Evolutionary conservation across 1,140 invertebrate genomes (phyloP).

Genomic region (Achatina immaculata): DNA sequence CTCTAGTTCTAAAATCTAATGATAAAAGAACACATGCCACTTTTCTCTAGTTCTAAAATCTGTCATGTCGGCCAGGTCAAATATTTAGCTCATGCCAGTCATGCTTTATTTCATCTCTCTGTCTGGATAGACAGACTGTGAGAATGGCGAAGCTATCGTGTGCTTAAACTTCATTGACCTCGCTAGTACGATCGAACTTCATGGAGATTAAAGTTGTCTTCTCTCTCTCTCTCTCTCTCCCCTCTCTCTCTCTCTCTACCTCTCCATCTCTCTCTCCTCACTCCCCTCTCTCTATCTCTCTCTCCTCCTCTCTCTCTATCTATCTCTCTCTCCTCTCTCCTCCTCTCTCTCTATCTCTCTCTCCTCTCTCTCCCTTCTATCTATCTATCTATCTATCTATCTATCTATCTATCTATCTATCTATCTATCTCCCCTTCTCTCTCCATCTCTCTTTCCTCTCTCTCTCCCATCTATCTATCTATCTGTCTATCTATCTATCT

Average conservation of each 20-base stretch:
- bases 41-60: too few relatives aligned
- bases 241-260: background rate
- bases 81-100: background rate
- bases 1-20: too few relatives aligned
- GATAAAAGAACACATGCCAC: too few relatives aligned
- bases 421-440: too few relatives aligned
- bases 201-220: background rate
- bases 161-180: too few relatives aligned
- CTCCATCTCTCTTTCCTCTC: too few relatives aligned
- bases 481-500: too few relatives aligned
- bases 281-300: background rate
- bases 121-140: background rate
- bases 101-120: too few relatives aligned
- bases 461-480: too few relatives aligned
- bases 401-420: too few relatives aligned
- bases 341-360: background rate
- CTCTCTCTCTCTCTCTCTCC: background rate
- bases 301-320: background rate
- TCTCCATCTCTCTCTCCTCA: slow-evolving; percentile 8
- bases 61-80: too few relatives aligned
- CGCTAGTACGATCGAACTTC: background rate
- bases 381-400: too few relatives aligned
- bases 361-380: background rate
- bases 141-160: background rate
- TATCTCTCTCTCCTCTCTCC: background rate